phyloP scores from a whole-genome alignment of 2,797 vertebrate genomes.

The Bradypus variegatus region DNA sequence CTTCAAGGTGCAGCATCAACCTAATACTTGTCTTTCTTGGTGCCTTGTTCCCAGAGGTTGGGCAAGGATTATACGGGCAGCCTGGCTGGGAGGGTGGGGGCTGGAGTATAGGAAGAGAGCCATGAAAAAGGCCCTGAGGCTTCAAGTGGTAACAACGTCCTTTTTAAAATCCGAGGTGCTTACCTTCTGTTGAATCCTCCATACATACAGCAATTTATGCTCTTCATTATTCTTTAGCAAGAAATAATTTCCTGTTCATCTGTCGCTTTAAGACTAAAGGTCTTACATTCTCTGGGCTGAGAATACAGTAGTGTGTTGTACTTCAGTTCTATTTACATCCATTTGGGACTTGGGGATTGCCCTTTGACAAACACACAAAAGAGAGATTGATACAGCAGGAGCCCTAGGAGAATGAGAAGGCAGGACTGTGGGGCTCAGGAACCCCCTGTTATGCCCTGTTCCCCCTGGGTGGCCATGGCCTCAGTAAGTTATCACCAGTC shows the following conservation, averaged over 20 bases:
- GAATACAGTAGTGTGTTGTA: constrained; percentile 40
- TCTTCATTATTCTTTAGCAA: constrained; percentile 43
- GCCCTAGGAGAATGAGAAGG: neutral
- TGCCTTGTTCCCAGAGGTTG: neutral
- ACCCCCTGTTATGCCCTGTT: neutral
- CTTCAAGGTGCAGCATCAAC: neutral
- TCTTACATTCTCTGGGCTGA: constrained; percentile 25
- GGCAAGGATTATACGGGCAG: too few species aligned
- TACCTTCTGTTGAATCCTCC: constrained; percentile 18
- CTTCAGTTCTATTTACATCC: constrained; percentile 50
- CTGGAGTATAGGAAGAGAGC: neutral
- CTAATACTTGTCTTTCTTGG: neutral
- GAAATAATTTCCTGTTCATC: constrained; percentile 49
- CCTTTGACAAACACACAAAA: constrained; percentile 42
- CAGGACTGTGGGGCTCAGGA: neutral
- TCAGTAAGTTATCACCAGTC: neutral
- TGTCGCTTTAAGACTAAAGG: constrained; percentile 48
- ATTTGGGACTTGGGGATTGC: neutral
- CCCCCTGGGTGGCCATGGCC: neutral
- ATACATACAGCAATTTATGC: neutral
- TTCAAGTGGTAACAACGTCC: neutral
- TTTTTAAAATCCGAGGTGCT: neutral
- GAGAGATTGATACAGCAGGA: constrained; percentile 39
- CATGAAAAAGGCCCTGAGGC: neutral
- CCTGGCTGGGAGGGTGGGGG: neutral